Percentiles rank a stretch among this genome's conserved stretches.
These are phyloP conservation scores for Hylia prasina DNA, from an alignment of 2,113 vertebrate species.

Conservation along the genomic window DNA sequence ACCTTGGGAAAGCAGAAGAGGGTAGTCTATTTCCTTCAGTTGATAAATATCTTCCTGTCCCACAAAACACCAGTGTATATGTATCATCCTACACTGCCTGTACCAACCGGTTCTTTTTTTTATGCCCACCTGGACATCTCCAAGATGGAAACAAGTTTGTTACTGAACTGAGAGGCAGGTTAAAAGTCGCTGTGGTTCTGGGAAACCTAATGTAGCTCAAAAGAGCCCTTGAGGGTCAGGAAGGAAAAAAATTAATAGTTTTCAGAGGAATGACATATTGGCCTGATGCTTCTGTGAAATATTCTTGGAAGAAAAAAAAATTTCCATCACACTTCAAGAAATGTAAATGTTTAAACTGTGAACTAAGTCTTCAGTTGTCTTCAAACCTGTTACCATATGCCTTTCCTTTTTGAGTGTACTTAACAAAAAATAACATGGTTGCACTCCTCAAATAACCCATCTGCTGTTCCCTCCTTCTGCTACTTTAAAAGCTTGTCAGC, in stretches of 20 bases:
- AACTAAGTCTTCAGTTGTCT: conserved; percentile 58
- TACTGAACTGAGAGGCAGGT: neutral
- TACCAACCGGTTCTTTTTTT: neutral
- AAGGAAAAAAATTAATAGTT: conserved; percentile 14
- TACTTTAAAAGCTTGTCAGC: conserved; percentile 63
- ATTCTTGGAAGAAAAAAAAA: conserved; percentile 56
- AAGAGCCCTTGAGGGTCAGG: neutral
- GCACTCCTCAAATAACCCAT: conserved; percentile 61
- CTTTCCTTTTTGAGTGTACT: conserved; percentile 57
- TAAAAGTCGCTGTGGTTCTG: neutral
- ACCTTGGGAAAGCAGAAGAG: neutral
- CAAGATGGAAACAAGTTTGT: neutral
- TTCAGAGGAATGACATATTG: conserved; percentile 6
- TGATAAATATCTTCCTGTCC: neutral
- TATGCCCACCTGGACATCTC: neutral
- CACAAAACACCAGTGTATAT: neutral
- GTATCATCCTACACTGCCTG: neutral
- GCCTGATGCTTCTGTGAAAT: conserved; percentile 23
- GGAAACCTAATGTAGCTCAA: neutral
- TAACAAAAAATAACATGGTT: conserved; percentile 65
- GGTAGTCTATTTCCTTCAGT: neutral
- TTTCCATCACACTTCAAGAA: conserved; percentile 59
- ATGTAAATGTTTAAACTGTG: conserved; percentile 68
- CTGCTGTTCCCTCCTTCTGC: conserved; percentile 35
- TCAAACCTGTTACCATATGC: conserved; percentile 63